Base-by-base conservation (phyloP, 2,888 invertebrate genomes). In the Diabrotica balteata region DNA sequence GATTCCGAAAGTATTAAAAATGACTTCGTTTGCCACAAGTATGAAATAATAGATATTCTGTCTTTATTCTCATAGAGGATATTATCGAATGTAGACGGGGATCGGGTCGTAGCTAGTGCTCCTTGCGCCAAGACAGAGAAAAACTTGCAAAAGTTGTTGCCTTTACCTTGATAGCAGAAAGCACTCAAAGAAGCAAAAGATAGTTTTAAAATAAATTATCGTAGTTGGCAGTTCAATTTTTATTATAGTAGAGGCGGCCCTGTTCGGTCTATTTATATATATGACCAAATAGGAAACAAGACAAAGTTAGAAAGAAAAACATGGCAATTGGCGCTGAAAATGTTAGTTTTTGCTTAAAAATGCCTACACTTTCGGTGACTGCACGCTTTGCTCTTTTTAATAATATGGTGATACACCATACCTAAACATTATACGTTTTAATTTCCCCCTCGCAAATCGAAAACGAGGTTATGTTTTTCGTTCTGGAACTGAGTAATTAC, bases 251-350 rank as follows among this genome's bases (percentile, higher is more conserved):
- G n/a, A 10, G 9, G 17, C 57, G 57, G 57, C 4, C 11, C 57
- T 57, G 57, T 45, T 17, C 5, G 8, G 8, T 45, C 57, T 22
- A 57, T 45, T 45, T 57, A 46, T 57, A 57, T 17, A 57, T 46
- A 44, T 5, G 46, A 8, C 57, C 57, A 57, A 57, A 45, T 57
- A 57, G 62, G 68, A 63, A 66, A 69, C 71, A 32, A 32, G 32
- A 32, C 32, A 66, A 66, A 75, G 75, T 74, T 75, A 75, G 77
- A 78, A 78, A 78, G 79, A 78, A 80, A 57, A 80, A 80, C 78
- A 81, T 80, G 79, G 80, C 80, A 81, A 81, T 82, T 80, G 80
- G 76, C 75, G 76, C 76, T 72, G 73, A 76, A 66, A 77, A 78
- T 77, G 75, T 75, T 72, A 75, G 77, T 75, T 77, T 76, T 77